phyloP scores from a whole-genome alignment of 2,888 invertebrate species.

The Euphydryas editha region DNA sequence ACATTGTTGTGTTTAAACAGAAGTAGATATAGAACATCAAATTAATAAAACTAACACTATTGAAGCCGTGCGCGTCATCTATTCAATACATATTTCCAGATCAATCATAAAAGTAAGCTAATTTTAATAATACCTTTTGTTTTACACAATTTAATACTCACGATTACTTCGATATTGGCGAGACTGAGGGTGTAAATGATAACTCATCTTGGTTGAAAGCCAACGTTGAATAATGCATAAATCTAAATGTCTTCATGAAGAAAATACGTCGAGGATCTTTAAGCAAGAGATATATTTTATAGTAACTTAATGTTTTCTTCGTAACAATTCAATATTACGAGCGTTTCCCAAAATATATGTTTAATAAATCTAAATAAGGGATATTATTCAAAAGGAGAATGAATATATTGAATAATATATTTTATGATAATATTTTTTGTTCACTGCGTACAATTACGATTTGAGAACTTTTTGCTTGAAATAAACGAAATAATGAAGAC shows the following conservation, averaged over 20 bases:
- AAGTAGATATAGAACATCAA: too few relatives aligned
- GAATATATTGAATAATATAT: not conserved
- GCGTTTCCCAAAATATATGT: not conserved
- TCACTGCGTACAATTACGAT: not conserved
- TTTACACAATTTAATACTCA: slow-evolving; percentile 38
- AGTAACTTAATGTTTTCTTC: not conserved
- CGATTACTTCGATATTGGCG: slow-evolving; percentile 37
- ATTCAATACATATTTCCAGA: slow-evolving; percentile 17
- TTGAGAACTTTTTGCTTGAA: slow-evolving; percentile 1
- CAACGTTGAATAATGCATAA: slow-evolving; percentile 41
- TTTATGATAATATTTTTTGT: not conserved
- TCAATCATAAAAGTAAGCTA: slow-evolving; percentile 27
- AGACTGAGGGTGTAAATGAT: slow-evolving; percentile 37
- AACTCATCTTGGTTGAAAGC: slow-evolving; percentile 41
- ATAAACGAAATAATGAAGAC: slow-evolving; percentile 1
- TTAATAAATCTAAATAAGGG: not conserved
- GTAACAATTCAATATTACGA: not conserved
- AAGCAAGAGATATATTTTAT: slow-evolving; percentile 6
- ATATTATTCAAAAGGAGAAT: not conserved
- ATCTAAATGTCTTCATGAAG: slow-evolving; percentile 35
- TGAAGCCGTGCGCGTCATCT: not conserved
- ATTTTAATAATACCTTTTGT: slow-evolving; percentile 30
- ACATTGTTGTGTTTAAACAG: too few relatives aligned
- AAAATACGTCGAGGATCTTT: slow-evolving; percentile 15
- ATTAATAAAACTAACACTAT: too few relatives aligned